Base-by-base conservation (phyloP, 30 jellyfish, hydroid and myxozoan genomes). In the Chironex yamaguchii region DNA sequence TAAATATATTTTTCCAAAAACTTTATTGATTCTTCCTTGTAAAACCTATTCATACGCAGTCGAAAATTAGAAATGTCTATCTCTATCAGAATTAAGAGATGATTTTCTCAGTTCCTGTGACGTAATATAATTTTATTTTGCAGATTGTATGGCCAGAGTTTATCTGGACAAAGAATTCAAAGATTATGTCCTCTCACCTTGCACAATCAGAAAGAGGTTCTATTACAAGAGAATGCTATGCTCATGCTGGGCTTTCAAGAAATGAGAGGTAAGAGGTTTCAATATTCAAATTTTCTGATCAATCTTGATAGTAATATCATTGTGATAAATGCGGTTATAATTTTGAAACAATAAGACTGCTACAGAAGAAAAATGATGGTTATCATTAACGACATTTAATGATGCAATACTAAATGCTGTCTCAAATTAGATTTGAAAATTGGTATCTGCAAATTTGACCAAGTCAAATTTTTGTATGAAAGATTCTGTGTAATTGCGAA, bases 151-250 rank as follows among this genome's bases (percentile, higher is more conserved):
- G 84, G 70, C 84, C 12, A 34, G 0, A 4, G 69, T 34, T 11
- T 71, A 32, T 36, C 84, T 69, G 4, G 84, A 71, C 20, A 69
- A 71, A 3, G 33, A 75, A 75, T 49, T 75, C 21, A 11, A 75
- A 23, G 79, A 75, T 26, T 49, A 49, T 49, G 76, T 75, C 54
- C 6, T 22, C 3, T 48, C 78, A 13, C 76, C 87, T 82, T 25
- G 69, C 81, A 11, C 93, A 82, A 28, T 20, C 93, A 4, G 91
- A 81, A 32, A 24, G 91, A 81, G 62, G 66, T 1, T 42, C 83
- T 20, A 63, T 81, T 53, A 65, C 64, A 9, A 24, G 66, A 0
- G 77, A 81, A 29, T 81, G 86, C 53, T 14, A n/a, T 4, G 9
- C 27, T 4, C 26, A 64, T 69, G 91, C 91, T 35, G 85, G 85